A percentile compares a stretch with the other conserved stretches of the same genome.
Evolutionary conservation across 2,888 invertebrate genomes (phyloP).

Genomic region (Xestobium rufovillosum): DNA sequence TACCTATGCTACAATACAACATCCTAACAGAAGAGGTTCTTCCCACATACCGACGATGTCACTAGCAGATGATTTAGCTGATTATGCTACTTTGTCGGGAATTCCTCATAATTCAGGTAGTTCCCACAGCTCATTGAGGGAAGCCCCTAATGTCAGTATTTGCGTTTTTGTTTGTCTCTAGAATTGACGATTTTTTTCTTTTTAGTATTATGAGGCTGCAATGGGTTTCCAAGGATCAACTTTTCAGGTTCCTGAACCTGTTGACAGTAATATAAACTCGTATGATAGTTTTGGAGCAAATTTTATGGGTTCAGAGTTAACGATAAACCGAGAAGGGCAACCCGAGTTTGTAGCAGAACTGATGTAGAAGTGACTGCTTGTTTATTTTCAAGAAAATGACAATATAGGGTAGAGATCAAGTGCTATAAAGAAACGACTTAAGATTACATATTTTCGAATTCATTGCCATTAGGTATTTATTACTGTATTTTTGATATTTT

Average conservation of each 20-base stretch:
- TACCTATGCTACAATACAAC: conserved; percentile 74
- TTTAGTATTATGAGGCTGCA: conserved; percentile 55
- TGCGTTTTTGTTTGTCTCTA: neutral
- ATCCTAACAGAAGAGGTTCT: conserved; percentile 48
- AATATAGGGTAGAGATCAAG: too few species aligned
- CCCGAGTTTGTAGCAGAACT: conserved; percentile 55
- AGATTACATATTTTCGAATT: too few species aligned
- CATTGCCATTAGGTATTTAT: too few species aligned
- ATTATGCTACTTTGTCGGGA: conserved; percentile 58
- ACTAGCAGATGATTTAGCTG: conserved; percentile 49
- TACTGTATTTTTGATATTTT: conserved; percentile 3
- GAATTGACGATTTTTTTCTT: conserved; percentile 21
- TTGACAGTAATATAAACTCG: conserved; percentile 23
- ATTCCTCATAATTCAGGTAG: conserved; percentile 39
- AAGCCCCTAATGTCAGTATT: conserved; percentile 47
- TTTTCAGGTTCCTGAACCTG: conserved; percentile 58
- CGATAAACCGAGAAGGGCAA: conserved; percentile 50
- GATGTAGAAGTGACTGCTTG: conserved; percentile 42
- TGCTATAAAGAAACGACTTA: too few species aligned
- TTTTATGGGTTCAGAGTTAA: conserved; percentile 44
- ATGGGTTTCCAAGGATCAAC: conserved; percentile 64
- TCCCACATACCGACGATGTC: conserved; percentile 42
- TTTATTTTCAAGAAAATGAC: too few species aligned
- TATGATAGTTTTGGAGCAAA: conserved; percentile 32
- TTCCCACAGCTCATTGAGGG: conserved; percentile 48